Conservation (phyloP, 2,888 invertebrate species). For the Aporophyla nigra region DNA sequence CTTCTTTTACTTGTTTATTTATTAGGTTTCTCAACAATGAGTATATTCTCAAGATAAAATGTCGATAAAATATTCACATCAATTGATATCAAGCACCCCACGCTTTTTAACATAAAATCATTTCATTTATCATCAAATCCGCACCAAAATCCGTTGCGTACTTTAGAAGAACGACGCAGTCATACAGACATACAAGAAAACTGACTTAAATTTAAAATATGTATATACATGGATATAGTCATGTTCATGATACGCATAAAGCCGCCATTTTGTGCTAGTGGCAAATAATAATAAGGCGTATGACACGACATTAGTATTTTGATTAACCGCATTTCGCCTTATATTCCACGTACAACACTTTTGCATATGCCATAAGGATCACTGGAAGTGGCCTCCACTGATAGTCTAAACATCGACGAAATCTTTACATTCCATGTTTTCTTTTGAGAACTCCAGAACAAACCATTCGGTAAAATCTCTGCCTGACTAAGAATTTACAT, state of each 20-base stretch:
- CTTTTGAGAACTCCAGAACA: neutral
- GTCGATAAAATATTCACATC: too few species aligned
- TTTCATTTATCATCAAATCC: neutral
- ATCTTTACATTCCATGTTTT: neutral
- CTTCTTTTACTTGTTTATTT: too few species aligned
- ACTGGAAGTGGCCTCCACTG: constrained; percentile 50
- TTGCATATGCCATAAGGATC: constrained; percentile 30
- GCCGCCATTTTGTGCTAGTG: constrained; percentile 36
- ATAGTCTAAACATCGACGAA: too few species aligned
- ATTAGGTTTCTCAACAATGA: too few species aligned
- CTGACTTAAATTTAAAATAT: neutral
- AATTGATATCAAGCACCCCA: too few species aligned
- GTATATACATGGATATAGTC: neutral
- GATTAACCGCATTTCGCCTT: constrained; percentile 69
- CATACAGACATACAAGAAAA: neutral
- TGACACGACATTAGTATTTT: constrained; percentile 64
- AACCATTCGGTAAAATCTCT: neutral
- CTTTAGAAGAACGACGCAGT: too few species aligned
- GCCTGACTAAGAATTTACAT: neutral
- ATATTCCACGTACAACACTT: constrained; percentile 51
- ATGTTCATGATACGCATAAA: constrained; percentile 4
- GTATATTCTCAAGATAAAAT: too few species aligned
- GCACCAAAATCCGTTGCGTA: neutral
- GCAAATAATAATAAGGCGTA: constrained; percentile 66
- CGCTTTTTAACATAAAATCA: too few species aligned